Evolutionary conservation across 1,140 invertebrate genomes (phyloP), one percentile per base, ranked within the genome.

Genomic region (Samia ricini): DNA sequence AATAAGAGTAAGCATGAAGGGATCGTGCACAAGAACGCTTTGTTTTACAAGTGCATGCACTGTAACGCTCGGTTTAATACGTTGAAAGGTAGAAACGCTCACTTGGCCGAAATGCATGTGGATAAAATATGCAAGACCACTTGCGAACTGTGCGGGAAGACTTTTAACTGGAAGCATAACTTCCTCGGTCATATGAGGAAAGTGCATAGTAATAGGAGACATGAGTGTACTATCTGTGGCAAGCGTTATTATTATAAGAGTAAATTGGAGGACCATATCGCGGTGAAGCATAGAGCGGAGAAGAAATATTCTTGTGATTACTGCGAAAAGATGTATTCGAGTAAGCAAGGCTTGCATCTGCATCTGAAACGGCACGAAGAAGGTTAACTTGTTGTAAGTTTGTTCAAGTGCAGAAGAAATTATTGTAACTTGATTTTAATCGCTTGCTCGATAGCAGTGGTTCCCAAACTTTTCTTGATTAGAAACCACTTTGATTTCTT

Each of bases 91-190:
- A 69, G 79, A 10, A 80, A 87, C 33, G 2, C 66, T 3, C 85
- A 88, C 42, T 55, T 77, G 0, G 7, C 72, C 0, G 71, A 78
- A 18, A 2, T 56, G 0, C 85, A 88, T 61, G 70, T 61, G 1
- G 80, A 81, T 0, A 79, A 74, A 51, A 58, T 85, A 0, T 82
- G 75, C 22, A 48, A 59, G 0, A 72, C 69, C 4, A 79, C 76
- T 0, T 88, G 85, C 36, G 84, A 88, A n/a, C 42, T 69, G 0
- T 88, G 85, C 50, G 81, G 81, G 0, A 75, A 74, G 8, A 57
- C 22, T 0, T 89, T 77, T 23, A 74, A 74, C 2, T 83, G 77
- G 80, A 68, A 66, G 1, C 69, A 73, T 0, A 78, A 83, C 29
- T 85, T 80, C 19, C n/a, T 73, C 0, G 62, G 64, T 0, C 85